Evolutionary conservation across 2,113 vertebrate species (phyloP).

Genomic region (Tympanuchus pallidicinctus): DNA sequence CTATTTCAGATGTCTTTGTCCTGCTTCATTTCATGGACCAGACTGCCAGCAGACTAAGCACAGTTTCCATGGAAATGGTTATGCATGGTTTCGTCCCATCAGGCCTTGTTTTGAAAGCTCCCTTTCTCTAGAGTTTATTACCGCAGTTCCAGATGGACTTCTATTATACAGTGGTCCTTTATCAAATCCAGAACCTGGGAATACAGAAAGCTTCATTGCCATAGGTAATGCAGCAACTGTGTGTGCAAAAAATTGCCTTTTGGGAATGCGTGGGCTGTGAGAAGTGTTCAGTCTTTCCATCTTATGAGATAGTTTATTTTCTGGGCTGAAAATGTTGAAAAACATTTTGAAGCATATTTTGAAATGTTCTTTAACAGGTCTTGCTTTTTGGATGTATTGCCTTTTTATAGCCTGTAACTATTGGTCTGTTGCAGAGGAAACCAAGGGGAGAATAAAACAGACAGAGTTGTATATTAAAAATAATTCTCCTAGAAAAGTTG

Average conservation of each 20-base stretch:
- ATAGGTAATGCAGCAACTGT: slow-evolving; percentile 80
- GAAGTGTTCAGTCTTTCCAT: neutral
- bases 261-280: neutral
- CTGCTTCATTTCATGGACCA: slow-evolving; percentile 85
- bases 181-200: slow-evolving; percentile 83
- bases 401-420: neutral
- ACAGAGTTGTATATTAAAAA: neutral
- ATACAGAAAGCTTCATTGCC: slow-evolving; percentile 87
- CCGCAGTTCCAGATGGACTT: slow-evolving; percentile 84
- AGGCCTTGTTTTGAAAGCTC: slow-evolving; percentile 88
- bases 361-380: neutral
- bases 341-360: neutral
- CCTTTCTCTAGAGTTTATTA: slow-evolving; percentile 90
- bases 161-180: slow-evolving; percentile 88
- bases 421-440: neutral
- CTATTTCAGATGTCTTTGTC: slow-evolving; percentile 86
- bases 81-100: slow-evolving; percentile 90
- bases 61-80: slow-evolving; percentile 91
- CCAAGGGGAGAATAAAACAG: slow-evolving; percentile 7
- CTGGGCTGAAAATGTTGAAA: neutral
- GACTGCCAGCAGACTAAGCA: slow-evolving; percentile 92
- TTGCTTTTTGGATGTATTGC: neutral
- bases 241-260: neutral
- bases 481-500: neutral
- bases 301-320: neutral